Evolutionary conservation across 2,888 invertebrate species (phyloP).

Genomic region (Rotaria socialis): DNA sequence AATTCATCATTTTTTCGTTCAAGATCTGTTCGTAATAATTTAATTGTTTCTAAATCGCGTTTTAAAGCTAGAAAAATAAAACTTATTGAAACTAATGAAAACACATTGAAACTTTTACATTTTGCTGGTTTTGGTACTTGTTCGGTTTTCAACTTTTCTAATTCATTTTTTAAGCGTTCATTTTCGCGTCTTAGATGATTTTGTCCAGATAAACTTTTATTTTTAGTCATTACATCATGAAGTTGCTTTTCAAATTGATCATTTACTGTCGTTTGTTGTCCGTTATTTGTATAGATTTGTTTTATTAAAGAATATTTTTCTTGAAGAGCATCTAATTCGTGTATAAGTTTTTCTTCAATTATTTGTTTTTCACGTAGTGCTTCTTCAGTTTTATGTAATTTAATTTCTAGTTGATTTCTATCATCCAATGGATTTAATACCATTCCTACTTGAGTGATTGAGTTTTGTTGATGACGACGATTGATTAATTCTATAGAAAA

Average conservation of each 20-base stretch:
- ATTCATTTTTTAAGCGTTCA: slow-evolving; percentile 25
- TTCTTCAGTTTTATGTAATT: slow-evolving; percentile 11
- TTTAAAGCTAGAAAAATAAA: neutral
- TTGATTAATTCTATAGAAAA: neutral
- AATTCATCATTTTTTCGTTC: slow-evolving; percentile 29
- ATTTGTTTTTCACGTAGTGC: neutral
- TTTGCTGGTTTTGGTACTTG: neutral
- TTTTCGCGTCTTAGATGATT: neutral
- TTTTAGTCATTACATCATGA: neutral
- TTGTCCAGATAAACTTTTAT: neutral
- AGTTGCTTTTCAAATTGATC: slow-evolving; percentile 1
- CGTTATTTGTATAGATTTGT: neutral
- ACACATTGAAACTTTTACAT: neutral
- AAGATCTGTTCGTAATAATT: slow-evolving; percentile 8
- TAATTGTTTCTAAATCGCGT: slow-evolving; percentile 29
- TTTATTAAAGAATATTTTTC: slow-evolving; percentile 20
- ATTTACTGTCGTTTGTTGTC: neutral
- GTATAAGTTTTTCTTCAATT: neutral
- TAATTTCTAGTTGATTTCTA: neutral
- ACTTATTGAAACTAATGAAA: neutral
- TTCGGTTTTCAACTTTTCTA: neutral
- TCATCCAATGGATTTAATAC: neutral
- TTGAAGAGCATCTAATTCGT: neutral
- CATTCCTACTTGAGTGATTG: neutral
- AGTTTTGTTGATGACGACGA: slow-evolving; percentile 1